phyloP scores from a whole-genome alignment of 2,888 invertebrate genomes.

The Netelia inedita region DNA sequence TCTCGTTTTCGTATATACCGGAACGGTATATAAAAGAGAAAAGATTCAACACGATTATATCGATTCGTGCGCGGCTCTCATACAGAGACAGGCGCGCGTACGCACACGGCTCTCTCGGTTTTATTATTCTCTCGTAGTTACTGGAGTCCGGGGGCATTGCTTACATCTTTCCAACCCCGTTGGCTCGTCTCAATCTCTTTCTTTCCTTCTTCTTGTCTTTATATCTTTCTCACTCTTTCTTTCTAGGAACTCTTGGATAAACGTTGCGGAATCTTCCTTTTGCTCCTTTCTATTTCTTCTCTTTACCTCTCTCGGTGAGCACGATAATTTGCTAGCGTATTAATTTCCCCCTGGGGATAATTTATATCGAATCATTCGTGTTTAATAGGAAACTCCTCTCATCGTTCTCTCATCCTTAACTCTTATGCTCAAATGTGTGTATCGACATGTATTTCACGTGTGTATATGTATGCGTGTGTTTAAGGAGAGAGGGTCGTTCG shows the following conservation, averaged over 20 bases:
- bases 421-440: conserved; percentile 16
- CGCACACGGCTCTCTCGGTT: neutral
- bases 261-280: conserved; percentile 1
- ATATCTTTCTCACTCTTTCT: neutral
- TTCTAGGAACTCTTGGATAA: neutral
- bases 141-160: conserved; percentile 7
- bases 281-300: neutral
- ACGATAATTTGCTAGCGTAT: conserved; percentile 45
- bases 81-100: conserved; percentile 4
- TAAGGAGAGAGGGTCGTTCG: conserved; percentile 42
- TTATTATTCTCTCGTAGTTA: conserved; percentile 28
- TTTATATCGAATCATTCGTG: conserved; percentile 58
- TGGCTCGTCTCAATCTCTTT: conserved; percentile 17
- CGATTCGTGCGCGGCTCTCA: conserved; percentile 10
- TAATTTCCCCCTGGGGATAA: conserved; percentile 26
- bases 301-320: neutral
- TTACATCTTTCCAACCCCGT: conserved; percentile 11
- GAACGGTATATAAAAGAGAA: neutral
- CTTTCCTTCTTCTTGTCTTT: neutral
- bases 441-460: neutral
- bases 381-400: conserved; percentile 51
- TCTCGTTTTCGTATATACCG: conserved; percentile 2
- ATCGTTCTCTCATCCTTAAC: conserved; percentile 18
- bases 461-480: neutral
- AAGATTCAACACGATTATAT: conserved; percentile 25